Conservation (phyloP, 2,113 vertebrate genomes). For the Callaeas wilsoni region DNA sequence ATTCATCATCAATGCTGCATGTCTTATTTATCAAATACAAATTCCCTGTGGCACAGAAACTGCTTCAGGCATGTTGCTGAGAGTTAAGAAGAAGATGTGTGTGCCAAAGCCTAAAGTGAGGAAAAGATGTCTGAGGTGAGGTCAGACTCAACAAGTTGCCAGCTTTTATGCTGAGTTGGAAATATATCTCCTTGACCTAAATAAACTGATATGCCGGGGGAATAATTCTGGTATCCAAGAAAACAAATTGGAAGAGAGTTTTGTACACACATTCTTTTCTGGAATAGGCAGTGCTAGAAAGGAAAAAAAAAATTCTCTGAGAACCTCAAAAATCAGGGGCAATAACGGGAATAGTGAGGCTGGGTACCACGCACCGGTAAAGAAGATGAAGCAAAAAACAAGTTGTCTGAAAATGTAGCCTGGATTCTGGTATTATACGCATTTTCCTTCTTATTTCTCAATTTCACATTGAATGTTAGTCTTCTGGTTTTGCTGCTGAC, state of each 20-base stretch:
- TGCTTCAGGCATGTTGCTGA: background rate
- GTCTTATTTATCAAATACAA: slow-evolving; percentile 36
- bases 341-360: background rate
- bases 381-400: slow-evolving; percentile 84
- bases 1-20: background rate
- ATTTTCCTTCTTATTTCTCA: slow-evolving; percentile 85
- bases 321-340: background rate
- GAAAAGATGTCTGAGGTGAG: slow-evolving; percentile 27
- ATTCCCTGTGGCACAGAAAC: background rate
- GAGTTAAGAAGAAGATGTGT: background rate
- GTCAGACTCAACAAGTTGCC: background rate
- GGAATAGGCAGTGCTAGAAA: background rate
- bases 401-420: slow-evolving; percentile 79
- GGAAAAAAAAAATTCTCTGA: background rate
- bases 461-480: slow-evolving; percentile 74
- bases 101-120: slow-evolving; percentile 29
- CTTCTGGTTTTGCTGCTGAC: slow-evolving; percentile 80
- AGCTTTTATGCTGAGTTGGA: background rate
- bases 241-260: background rate
- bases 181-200: slow-evolving; percentile 10
- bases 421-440: slow-evolving; percentile 84
- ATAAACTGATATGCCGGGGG: background rate
- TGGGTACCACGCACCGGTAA: slow-evolving; percentile 71
- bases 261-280: background rate
- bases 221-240: background rate